Evolutionary conservation across 2,797 vertebrate species (phyloP).

Genomic region (Steatocranus sp.): DNA sequence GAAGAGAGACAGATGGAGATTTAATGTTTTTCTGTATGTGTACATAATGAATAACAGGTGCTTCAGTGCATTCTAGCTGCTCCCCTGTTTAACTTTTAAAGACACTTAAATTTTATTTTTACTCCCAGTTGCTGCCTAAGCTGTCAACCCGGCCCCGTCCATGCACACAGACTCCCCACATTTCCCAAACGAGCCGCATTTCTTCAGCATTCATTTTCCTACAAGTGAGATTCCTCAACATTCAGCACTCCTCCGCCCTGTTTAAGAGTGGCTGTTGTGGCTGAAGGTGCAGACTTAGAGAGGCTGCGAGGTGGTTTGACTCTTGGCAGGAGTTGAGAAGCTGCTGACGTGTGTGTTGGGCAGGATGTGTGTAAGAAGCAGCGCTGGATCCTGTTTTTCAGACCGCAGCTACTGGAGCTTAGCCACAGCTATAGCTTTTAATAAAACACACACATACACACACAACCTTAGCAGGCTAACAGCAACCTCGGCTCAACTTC

Average conservation of each 20-base stretch:
- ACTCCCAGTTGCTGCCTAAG: neutral
- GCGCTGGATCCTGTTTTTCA: slow-evolving; percentile 73
- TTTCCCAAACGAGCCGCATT: neutral
- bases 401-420: slow-evolving; percentile 59
- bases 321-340: slow-evolving; percentile 69
- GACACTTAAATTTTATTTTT: neutral
- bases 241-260: slow-evolving; percentile 33
- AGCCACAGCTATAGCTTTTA: slow-evolving; percentile 54
- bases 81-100: slow-evolving; percentile 17
- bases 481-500: slow-evolving; percentile 37
- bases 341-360: slow-evolving; percentile 68
- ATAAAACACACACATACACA: slow-evolving; percentile 48
- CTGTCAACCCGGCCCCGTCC: neutral
- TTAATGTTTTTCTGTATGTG: neutral
- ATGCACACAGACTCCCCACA: slow-evolving; percentile 5
- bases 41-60: slow-evolving; percentile 28
- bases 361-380: slow-evolving; percentile 77
- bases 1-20: neutral
- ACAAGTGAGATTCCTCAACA: slow-evolving; percentile 33
- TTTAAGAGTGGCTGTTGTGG: slow-evolving; percentile 35
- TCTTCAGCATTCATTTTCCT: slow-evolving; percentile 22
- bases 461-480: slow-evolving; percentile 39
- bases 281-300: slow-evolving; percentile 51
- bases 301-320: slow-evolving; percentile 58
- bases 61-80: neutral